Evolutionary conservation across 2,888 invertebrate genomes (phyloP), one percentile per base, ranked within the genome.

Genomic region (Malthinus flaveolus): DNA sequence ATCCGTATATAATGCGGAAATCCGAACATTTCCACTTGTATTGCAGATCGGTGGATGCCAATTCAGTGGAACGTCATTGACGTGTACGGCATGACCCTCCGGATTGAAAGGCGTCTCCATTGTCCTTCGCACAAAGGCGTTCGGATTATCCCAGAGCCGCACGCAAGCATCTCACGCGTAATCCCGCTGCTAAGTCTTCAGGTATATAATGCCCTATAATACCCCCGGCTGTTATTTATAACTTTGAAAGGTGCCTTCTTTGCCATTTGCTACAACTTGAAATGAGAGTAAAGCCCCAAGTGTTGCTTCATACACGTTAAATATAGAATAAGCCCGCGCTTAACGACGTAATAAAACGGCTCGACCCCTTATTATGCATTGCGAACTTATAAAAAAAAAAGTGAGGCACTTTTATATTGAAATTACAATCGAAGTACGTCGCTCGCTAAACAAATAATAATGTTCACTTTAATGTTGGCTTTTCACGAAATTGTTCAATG

Each of bases 41-140:
- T 56, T 49, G 56, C 49, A 49, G 56, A 49, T 56, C 49, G 56
- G 51, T 51, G 61, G 59, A 61, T 62, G 59, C 62, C 56, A 62
- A 65, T 63, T 61, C 56, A 48, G 52, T 59, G 55, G 59, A 57
- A 47, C 60, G 61, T 59, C 62, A 62, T 64, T 63, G 62, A 59
- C 61, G 62, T 65, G 61, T 62, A 61, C 62, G 56, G 65, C 66
- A 65, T 68, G 71, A 70, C 70, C 69, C 62, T 57, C 42, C 60
- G 23, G 63, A 67, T 67, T 64, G 64, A 69, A 69, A 68, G 65
- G 63, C 66, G 66, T 65, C 65, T 66, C 62, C 61, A 72, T 72
- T 71, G 72, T 72, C 70, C 71, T 67, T 67, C 62, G 61, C 65
- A 73, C 73, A 73, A 72, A 70, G 61, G 69, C 65, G 53, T 56